Conservation (phyloP, 2,888 invertebrate genomes). For the Brachypterus glaber region DNA sequence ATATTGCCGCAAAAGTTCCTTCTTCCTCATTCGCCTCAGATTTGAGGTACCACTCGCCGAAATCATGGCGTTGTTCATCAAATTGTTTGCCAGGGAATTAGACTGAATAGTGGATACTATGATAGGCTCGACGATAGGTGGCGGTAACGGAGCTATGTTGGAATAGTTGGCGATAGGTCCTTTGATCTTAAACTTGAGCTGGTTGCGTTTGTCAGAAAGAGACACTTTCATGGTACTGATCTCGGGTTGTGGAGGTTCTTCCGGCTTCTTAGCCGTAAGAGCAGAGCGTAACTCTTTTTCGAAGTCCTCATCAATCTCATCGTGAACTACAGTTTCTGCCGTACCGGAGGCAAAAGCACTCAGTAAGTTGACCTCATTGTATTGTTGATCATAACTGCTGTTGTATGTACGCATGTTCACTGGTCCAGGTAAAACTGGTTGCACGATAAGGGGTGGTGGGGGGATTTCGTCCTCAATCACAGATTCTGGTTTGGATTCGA, state of each 20-base stretch:
- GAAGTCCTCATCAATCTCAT: constrained; percentile 68
- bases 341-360: constrained; percentile 59
- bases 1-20: constrained; percentile 74
- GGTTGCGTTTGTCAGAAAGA: constrained; percentile 71
- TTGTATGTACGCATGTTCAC: constrained; percentile 86
- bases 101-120: constrained; percentile 40
- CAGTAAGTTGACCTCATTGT: constrained; percentile 54
- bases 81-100: constrained; percentile 41
- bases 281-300: constrained; percentile 67
- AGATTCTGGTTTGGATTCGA: constrained; percentile 31
- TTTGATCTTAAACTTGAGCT: constrained; percentile 83
- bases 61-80: constrained; percentile 30
- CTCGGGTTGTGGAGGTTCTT: constrained; percentile 41
- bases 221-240: constrained; percentile 58
- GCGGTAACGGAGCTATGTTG: constrained; percentile 49
- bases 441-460: constrained; percentile 44
- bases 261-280: constrained; percentile 48
- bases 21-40: constrained; percentile 79
- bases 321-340: constrained; percentile 57
- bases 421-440: constrained; percentile 72
- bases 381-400: constrained; percentile 49
- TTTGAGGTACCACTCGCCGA: constrained; percentile 57
- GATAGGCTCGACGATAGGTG: constrained; percentile 42
- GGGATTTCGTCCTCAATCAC: constrained; percentile 12
- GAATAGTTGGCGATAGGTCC: constrained; percentile 76